These are phyloP conservation scores for Sphaerodactylus townsendi DNA, from an alignment of 2,113 vertebrate genomes.

Conservation along the genomic window DNA sequence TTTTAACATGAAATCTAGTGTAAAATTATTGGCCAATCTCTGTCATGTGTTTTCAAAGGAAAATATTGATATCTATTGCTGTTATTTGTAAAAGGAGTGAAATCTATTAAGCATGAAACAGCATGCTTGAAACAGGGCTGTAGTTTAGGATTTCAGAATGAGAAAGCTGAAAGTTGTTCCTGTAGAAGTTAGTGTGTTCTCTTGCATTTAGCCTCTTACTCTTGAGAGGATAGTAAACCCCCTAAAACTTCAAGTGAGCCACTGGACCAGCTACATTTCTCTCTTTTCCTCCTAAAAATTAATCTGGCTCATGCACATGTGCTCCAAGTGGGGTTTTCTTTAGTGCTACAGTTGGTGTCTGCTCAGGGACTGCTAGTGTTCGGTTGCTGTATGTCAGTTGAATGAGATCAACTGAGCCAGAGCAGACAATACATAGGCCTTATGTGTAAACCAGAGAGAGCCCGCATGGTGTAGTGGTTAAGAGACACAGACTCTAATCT, in stretches of 20 bases:
- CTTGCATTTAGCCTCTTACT: background rate
- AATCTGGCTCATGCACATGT: background rate
- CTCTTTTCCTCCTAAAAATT: background rate
- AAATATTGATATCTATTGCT: background rate
- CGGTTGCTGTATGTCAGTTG: too few species aligned
- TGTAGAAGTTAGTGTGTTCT: background rate
- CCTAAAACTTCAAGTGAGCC: background rate
- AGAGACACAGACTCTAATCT: too few species aligned
- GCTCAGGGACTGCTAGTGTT: background rate
- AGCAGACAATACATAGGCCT: too few species aligned
- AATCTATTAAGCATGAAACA: background rate
- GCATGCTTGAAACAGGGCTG: background rate
- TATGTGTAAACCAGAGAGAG: too few species aligned
- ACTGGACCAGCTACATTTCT: background rate
- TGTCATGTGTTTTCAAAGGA: background rate
- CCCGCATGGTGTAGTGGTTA: too few species aligned
- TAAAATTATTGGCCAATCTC: background rate
- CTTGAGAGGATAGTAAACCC: background rate
- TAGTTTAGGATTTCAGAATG: background rate
- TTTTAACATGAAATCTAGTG: background rate
- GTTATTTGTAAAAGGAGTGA: background rate
- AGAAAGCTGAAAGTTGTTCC: background rate
- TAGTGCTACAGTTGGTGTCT: background rate
- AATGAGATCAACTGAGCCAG: too few species aligned
- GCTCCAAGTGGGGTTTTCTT: background rate